Evolutionary conservation across 1,140 invertebrate genomes (phyloP).

Genomic region (Bradysia coprophila): DNA sequence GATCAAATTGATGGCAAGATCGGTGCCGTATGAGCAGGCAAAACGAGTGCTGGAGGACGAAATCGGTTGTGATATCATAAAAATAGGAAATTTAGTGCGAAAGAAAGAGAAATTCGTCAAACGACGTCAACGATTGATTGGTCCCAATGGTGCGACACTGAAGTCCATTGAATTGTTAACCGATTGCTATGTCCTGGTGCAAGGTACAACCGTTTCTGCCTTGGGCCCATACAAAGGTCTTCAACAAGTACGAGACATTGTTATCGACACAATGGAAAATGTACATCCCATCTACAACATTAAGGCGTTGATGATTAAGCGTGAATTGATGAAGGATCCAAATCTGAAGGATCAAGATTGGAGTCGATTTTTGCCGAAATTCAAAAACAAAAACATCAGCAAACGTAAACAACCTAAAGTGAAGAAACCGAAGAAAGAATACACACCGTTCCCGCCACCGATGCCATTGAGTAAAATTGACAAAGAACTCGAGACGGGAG

Average conservation of each 20-base stretch:
- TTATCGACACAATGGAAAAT: slow-evolving; percentile 97
- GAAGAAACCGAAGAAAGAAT: slow-evolving; percentile 71
- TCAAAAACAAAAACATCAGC: slow-evolving; percentile 78
- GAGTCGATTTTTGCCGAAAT: slow-evolving; percentile 94
- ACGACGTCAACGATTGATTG: slow-evolving; percentile 83
- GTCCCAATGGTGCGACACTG: slow-evolving; percentile 89
- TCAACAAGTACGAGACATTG: slow-evolving; percentile 79
- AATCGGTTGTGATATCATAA: slow-evolving; percentile 88
- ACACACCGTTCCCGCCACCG: slow-evolving; percentile 94
- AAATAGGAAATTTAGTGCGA: slow-evolving; percentile 77
- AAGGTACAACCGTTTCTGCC: slow-evolving; percentile 94
- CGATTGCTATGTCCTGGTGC: slow-evolving; percentile 91
- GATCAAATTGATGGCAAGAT: slow-evolving; percentile 86
- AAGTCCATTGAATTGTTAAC: slow-evolving; percentile 98
- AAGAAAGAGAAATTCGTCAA: slow-evolving; percentile 96
- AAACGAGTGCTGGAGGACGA: slow-evolving; percentile 74
- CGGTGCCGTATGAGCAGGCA: slow-evolving; percentile 94
- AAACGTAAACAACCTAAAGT: slow-evolving; percentile 73
- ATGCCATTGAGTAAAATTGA: slow-evolving; percentile 89
- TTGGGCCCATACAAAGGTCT: slow-evolving; percentile 91
- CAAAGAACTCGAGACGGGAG: slow-evolving; percentile 81
- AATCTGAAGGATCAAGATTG: slow-evolving; percentile 87
- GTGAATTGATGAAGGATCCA: slow-evolving; percentile 83
- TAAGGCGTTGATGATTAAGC: slow-evolving; percentile 95
- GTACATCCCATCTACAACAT: slow-evolving; percentile 99